A percentile compares a stretch with the other conserved stretches of the same genome.
phyloP scores from a whole-genome alignment of 1,140 invertebrate species.

The Eupeodes corollae region DNA sequence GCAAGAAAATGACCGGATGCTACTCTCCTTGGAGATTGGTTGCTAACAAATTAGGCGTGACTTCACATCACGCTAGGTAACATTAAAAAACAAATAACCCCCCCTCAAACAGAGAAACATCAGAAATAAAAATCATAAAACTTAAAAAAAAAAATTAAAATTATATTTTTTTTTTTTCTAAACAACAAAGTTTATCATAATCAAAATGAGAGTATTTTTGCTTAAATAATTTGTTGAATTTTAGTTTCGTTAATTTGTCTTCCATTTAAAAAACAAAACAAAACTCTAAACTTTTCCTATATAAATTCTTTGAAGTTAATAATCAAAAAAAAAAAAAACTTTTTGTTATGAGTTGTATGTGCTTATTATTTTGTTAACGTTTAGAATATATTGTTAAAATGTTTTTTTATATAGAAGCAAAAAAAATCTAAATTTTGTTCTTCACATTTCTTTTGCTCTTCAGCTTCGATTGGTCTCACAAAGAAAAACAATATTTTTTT shows the following conservation, averaged over 20 bases:
- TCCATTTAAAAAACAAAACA: no score
- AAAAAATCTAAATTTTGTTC: no score
- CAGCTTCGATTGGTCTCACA: no score
- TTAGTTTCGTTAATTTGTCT: background rate
- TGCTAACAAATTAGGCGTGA: conserved; percentile 11
- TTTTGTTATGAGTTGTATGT: no score
- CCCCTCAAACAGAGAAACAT: no score
- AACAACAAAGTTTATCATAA: background rate
- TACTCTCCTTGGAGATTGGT: conserved; percentile 12
- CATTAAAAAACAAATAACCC: background rate
- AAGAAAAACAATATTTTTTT: no score
- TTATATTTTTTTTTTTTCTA: background rate
- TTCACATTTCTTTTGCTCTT: no score
- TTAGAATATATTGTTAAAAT: no score
- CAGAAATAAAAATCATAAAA: no score
- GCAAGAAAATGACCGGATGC: conserved; percentile 11
- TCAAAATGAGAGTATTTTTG: background rate
- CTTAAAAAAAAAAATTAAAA: background rate
- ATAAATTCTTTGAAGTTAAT: background rate
- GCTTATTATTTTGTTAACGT: no score
- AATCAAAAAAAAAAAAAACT: no score
- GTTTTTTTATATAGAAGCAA: no score
- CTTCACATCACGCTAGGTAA: conserved; percentile 9
- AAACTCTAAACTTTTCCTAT: background rate
- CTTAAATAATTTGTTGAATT: background rate